These are phyloP conservation scores for Barnardius zonarius DNA, from an alignment of 2,113 vertebrate genomes.

Conservation along the genomic window DNA sequence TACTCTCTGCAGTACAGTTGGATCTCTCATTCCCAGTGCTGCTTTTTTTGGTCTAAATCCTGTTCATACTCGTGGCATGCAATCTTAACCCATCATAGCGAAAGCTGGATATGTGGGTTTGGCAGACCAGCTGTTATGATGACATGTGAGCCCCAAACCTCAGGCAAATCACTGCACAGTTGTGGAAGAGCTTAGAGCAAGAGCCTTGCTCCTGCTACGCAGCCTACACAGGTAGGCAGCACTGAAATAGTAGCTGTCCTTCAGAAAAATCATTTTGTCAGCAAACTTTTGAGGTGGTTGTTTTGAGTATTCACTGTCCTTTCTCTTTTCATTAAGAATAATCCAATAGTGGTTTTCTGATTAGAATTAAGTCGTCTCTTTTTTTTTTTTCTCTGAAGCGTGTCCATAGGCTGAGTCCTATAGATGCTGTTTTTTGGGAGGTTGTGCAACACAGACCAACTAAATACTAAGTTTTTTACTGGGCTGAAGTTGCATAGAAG, in stretches of 20 bases:
- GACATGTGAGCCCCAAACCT: background rate
- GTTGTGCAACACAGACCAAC: background rate
- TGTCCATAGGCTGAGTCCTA: background rate
- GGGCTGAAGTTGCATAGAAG: background rate
- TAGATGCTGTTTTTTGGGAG: background rate
- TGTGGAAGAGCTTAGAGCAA: background rate
- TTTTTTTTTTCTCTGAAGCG: background rate
- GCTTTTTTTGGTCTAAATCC: background rate
- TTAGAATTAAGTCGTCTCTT: accelerated
- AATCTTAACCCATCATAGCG: background rate
- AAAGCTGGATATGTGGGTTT: background rate
- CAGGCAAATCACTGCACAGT: background rate
- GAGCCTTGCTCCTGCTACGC: background rate
- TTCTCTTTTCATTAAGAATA: background rate
- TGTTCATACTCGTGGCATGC: background rate
- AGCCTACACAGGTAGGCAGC: background rate
- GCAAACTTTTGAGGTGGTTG: background rate
- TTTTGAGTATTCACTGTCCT: background rate
- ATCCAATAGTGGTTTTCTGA: background rate
- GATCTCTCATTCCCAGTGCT: background rate
- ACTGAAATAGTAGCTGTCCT: background rate
- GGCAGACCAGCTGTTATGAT: background rate
- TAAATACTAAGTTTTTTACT: background rate
- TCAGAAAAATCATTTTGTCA: background rate
- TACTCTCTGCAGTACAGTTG: background rate